Conservation (phyloP, 2,888 invertebrate species). For the Scaeva pyrastri region DNA sequence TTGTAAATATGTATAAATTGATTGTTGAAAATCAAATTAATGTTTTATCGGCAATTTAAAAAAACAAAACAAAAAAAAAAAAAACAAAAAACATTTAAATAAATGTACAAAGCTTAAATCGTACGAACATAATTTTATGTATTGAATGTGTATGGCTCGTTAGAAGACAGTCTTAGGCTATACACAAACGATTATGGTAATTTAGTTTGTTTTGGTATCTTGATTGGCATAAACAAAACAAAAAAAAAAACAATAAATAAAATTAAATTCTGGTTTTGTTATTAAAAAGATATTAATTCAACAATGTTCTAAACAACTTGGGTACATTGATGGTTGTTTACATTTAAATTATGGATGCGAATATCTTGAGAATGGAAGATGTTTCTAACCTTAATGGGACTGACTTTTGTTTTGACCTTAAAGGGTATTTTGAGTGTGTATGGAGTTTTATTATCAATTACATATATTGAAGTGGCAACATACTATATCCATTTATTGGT, state of each 20-base stretch:
- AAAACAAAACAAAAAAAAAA: no score
- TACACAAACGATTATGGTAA: not conserved
- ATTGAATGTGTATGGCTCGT: constrained; percentile 5
- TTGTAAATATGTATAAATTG: not conserved
- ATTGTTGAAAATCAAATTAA: not conserved
- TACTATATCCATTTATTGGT: no score
- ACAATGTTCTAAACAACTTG: no score
- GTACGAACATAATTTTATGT: not conserved
- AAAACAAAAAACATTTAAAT: not conserved
- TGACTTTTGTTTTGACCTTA: no score
- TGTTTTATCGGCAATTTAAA: constrained; percentile 12
- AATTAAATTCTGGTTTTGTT: not conserved
- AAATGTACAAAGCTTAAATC: not conserved
- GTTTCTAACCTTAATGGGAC: no score
- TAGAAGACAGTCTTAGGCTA: not conserved
- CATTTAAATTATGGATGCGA: no score
- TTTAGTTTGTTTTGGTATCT: not conserved
- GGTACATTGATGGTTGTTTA: no score
- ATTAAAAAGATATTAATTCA: constrained; percentile 17
- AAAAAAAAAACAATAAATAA: no score
- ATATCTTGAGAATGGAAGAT: no score
- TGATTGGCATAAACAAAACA: not conserved
- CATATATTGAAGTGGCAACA: no score
- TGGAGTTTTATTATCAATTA: no score
- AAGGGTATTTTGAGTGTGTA: no score